Base-by-base conservation (phyloP, 2,888 invertebrate genomes). In the Chirona hameri region DNA sequence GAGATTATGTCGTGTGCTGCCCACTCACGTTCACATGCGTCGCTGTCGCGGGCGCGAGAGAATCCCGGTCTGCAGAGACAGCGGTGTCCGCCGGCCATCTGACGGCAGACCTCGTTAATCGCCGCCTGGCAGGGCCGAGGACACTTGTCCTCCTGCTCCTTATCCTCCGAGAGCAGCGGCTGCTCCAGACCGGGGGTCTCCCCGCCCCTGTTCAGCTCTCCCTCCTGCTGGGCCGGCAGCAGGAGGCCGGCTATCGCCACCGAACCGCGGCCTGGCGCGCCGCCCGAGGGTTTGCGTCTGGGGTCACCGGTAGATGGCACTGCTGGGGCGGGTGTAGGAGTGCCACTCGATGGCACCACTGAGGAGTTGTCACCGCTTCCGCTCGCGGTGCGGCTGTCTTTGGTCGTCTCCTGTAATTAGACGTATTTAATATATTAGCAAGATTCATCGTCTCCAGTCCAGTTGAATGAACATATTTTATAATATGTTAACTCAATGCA, bases 1-100 rank as follows among this genome's bases (percentile, higher is more conserved):
- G 39, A 39, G 39, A 39, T 39, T 39, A 39, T 39, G 7, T 7
- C 7, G 39, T 39, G 4, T 7, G 39, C 39, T 2, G 0, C 31
- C 10, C 14, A 84, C 84, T 85, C 84, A 86, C 86, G 86, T 84
- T 85, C 85, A 82, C 86, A 86, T 14, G 85, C 81, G 81, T 85
- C 84, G 81, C 84, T 83, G 15, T 82, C 83, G 46, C 85, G 84
- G 82, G 84, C 85, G 81, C 85, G 84, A 10, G 86, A 84, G 83
- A 85, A 86, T 10, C 86, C 86, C 4, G 86, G 85, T 46, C 86
- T 82, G 81, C 86, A 86, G 60, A 85, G 85, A 76, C 86, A 86
- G 39, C 83, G 84, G 83, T 85, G 85, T 4, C 83, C 83, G 0
- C 86, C 86, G 21, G 84, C 83, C 29, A 83, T 82, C 65, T 85